Evolutionary conservation across 2,797 vertebrate species (phyloP), one percentile per base, ranked within the genome.

Genomic region (Cossypha polioptera): DNA sequence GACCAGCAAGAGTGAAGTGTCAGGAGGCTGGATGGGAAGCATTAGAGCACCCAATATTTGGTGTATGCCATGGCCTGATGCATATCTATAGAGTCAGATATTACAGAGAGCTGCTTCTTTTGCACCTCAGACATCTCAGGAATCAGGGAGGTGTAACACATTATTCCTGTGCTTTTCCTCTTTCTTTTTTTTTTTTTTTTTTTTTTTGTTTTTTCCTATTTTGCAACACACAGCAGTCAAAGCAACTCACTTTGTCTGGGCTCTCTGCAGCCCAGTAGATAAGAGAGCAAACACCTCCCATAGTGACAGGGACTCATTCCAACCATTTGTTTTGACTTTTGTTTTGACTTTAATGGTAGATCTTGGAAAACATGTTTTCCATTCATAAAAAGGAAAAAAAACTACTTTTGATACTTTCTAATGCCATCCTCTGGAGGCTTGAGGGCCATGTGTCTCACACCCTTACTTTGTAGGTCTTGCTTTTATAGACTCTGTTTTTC

Each of bases 401-500:
- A 54, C 68, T 77, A 31, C 72, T 76, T 58, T 83, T 28, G 19
- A 1, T 92, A 55, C 54, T 95, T 96, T 83, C 58, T 55, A 63
- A 3, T 86, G 82, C 83, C 62, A 61, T 94, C 58, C 77, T 93
- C 92, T 80, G 62, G 78, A 91, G 85, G 72, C 62, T 91, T 73
- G 51, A 88, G 73, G 89, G 65, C 85, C 58, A 67, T 72, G 82
- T 91, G 92, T 96, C 82, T 81, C 82, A 91, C 81, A 51, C 91
- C 72, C 76, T 81, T 81, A 68, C 58, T 91, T 88, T 96, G 88
- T 74, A 84, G 59, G 72, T 90, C 87, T 91, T 86, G 85, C 69
- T 86, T 95, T 96, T 90, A 90, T 72, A 58, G 92, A 73, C 79
- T 72, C 75, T 91, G 73, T 76, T 95, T 95, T 94, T 95, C 88